Base-by-base conservation (phyloP, 2,113 vertebrate species). In the Manacus vitellinus region DNA sequence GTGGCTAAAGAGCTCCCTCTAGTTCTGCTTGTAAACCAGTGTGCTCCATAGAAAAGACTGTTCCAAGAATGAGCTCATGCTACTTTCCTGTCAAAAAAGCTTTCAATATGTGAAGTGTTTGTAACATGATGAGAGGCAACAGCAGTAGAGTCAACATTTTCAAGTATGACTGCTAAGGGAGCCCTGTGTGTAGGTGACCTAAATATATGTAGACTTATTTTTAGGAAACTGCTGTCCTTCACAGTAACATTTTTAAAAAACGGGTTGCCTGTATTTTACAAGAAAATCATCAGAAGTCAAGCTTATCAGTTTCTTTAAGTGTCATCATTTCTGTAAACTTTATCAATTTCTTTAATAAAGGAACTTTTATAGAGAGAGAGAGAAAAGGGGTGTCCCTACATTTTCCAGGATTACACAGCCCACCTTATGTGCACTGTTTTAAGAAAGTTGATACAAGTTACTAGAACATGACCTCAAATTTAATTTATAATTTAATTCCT, bases 1-100 rank as follows among this genome's bases (percentile, higher is more conserved):
- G 49, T 56, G 65, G 39, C 52, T 81, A 15, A 88, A 88, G 46
- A 78, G 88, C 88, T 92, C 92, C 94, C 85, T 75, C 88, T 87
- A 92, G 76, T 30, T 14, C 83, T 92, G 65, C 62, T 20, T 43
- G 65, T 37, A 71, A 87, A 61, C 30, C 73, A 31, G 9, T 3
- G 23, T 9, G 13, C 10, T 70, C 37, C 24, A 2, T 3, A 22
- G 72, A 22, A 59, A 76, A 31, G 25, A 10, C 14, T 30, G 5
- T 51, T 79, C 58, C 95, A 80, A 83, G 22, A 67, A 55, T 59
- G 55, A 90, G 54, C 70, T 97, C 61, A 52, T 33, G 14, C 55
- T 35, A 24, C 66, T 63, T 54, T 68, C 76, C 39, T 79, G 55
- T 84, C 85, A 90, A 83, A 90, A 55, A 30, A 83, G 37, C 65